Conservation (phyloP, 1,140 invertebrate genomes). For the Centruroides vittatus region DNA sequence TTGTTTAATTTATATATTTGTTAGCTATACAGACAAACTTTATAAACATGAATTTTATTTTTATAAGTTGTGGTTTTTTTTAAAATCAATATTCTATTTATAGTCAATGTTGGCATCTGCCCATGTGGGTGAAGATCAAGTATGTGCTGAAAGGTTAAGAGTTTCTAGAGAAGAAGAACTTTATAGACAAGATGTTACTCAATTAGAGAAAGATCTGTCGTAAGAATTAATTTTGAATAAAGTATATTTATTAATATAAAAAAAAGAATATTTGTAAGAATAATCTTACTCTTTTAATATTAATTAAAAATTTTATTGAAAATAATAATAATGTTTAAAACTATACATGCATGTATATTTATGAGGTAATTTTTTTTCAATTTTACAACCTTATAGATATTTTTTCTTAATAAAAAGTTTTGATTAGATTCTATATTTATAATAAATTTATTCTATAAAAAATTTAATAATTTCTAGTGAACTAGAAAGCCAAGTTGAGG, state of each 20-base stretch:
- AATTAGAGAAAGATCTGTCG: constrained; percentile 79
- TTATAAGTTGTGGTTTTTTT: neutral
- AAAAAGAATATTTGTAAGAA: neutral
- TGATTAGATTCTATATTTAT: too few species aligned
- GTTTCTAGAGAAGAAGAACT: constrained; percentile 63
- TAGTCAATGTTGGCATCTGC: constrained; percentile 34
- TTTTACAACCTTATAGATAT: too few species aligned
- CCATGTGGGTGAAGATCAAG: constrained; percentile 40
- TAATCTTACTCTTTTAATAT: too few species aligned
- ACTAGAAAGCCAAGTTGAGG: constrained; percentile 85
- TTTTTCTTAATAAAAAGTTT: too few species aligned
- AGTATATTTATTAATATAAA: neutral
- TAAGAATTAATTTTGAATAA: constrained; percentile 27
- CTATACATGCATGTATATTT: too few species aligned
- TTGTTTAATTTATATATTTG: too few species aligned
- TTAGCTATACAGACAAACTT: too few species aligned
- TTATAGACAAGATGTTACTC: constrained; percentile 78
- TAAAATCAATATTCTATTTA: constrained; percentile 1
- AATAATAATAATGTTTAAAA: too few species aligned
- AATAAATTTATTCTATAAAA: too few species aligned
- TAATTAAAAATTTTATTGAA: too few species aligned
- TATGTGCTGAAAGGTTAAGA: constrained; percentile 46
- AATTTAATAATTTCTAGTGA: constrained; percentile 43
- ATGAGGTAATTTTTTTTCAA: too few species aligned
- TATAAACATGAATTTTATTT: too few species aligned